A percentile compares a stretch with the other conserved stretches of the same genome.
Evolutionary conservation across 37 sponge, comb jelly and placozoan genomes (phyloP).

Genomic region (Tethya wilhelma): DNA sequence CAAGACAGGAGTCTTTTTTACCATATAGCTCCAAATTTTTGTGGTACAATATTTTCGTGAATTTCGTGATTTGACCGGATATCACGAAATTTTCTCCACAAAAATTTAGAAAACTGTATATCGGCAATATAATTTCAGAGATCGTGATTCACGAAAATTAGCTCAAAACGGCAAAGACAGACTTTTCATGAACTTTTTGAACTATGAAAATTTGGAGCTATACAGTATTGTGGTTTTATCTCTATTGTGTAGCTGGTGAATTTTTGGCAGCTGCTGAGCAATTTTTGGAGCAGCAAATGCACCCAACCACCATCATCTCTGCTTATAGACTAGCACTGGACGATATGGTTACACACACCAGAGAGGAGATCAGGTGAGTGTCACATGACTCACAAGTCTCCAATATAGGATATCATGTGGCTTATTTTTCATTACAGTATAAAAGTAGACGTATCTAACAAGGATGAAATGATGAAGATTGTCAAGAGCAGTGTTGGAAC

Average conservation of each 20-base stretch:
- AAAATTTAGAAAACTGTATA: too few relatives aligned
- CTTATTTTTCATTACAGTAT: slow-evolving; percentile 54
- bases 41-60: too few relatives aligned
- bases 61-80: too few relatives aligned
- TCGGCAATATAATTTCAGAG: too few relatives aligned
- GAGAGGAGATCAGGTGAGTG: slow-evolving; percentile 77
- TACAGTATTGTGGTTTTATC: background rate
- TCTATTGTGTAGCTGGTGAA: slow-evolving; percentile 89
- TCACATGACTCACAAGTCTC: background rate
- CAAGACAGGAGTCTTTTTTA: too few relatives aligned
- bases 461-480: slow-evolving; percentile 78
- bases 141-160: too few relatives aligned
- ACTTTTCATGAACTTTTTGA: too few relatives aligned
- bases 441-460: slow-evolving; percentile 73
- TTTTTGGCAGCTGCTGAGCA: slow-evolving; percentile 88
- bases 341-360: slow-evolving; percentile 67
- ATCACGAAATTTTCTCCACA: too few relatives aligned
- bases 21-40: too few relatives aligned
- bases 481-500: slow-evolving; percentile 86
- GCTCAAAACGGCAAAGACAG: too few relatives aligned
- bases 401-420: background rate
- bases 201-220: background rate
- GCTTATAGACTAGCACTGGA: slow-evolving; percentile 94
- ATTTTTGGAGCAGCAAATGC: slow-evolving; percentile 94
- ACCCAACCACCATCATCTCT: slow-evolving; percentile 95